phyloP scores from a whole-genome alignment of 1,140 invertebrate genomes.

The Cyrtorhinus lividipennis region DNA sequence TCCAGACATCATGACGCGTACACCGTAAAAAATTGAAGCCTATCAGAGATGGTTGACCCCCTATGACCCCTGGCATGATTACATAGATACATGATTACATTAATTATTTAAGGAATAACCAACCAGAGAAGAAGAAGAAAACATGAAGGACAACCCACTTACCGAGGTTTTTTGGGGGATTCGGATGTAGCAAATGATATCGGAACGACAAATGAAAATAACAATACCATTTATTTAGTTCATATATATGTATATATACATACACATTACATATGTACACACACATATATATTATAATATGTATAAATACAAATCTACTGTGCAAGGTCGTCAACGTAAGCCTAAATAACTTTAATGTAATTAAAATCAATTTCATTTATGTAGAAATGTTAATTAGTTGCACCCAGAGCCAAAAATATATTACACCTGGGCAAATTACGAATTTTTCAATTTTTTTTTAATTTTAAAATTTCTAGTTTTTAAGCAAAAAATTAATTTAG shows the following conservation, averaged over 20 bases:
- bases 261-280: neutral
- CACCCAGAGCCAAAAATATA: constrained; percentile 5
- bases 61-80: too few relatives aligned
- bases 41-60: too few relatives aligned
- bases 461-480: neutral
- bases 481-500: constrained; percentile 5
- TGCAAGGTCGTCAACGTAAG: constrained; percentile 14
- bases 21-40: too few relatives aligned
- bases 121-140: too few relatives aligned
- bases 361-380: constrained; percentile 11
- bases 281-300: constrained; percentile 10
- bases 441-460: constrained; percentile 1
- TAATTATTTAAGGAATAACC: too few relatives aligned
- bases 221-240: constrained; percentile 20
- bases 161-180: too few relatives aligned
- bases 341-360: neutral
- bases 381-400: constrained; percentile 8
- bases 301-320: constrained; percentile 21
- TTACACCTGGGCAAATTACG: neutral
- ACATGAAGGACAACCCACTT: too few relatives aligned
- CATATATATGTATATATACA: constrained; percentile 4
- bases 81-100: too few relatives aligned
- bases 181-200: too few relatives aligned
- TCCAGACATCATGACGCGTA: too few relatives aligned
- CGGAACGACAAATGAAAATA: constrained; percentile 20